These are phyloP conservation scores for Quadroppia sp. DNA, from an alignment of 2,888 invertebrate genomes.

Conservation along the genomic window DNA sequence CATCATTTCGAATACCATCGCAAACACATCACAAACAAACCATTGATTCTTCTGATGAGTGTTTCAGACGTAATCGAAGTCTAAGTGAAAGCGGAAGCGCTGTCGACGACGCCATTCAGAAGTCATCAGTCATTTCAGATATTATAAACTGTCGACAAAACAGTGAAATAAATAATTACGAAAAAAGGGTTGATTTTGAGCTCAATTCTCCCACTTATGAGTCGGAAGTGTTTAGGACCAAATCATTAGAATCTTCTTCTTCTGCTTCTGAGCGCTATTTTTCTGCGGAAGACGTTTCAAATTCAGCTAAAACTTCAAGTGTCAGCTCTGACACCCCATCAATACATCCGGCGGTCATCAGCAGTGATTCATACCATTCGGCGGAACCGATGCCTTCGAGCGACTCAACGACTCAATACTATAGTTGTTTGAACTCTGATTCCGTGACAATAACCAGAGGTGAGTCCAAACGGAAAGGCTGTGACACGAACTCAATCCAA, in stretches of 20 bases:
- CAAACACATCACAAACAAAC: neutral
- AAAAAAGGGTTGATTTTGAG: constrained; percentile 24
- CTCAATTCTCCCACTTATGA: constrained; percentile 46
- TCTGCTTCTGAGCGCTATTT: constrained; percentile 81
- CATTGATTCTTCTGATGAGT: neutral
- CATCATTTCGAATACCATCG: constrained; percentile 28
- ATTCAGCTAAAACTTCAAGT: constrained; percentile 28
- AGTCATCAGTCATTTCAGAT: constrained; percentile 9
- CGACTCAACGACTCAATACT: constrained; percentile 32
- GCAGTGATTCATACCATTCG: constrained; percentile 26
- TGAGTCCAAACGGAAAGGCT: constrained; percentile 43
- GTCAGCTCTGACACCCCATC: constrained; percentile 2
- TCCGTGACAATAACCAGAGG: constrained; percentile 10
- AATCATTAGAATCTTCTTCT: constrained; percentile 58
- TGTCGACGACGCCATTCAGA: constrained; percentile 15
- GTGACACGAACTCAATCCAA: constrained; percentile 49
- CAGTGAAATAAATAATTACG: neutral
- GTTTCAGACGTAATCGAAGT: constrained; percentile 59
- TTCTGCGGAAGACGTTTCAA: constrained; percentile 72
- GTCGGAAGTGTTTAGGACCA: constrained; percentile 71
- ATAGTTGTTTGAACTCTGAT: constrained; percentile 19
- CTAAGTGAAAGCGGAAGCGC: constrained; percentile 32
- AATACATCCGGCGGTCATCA: neutral
- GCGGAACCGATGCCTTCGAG: neutral
- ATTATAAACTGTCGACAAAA: constrained; percentile 3